Evolutionary conservation across 64 coral and sea anemone species (phyloP), one percentile per base, ranked within the genome.

Genomic region (Dendrophyllia cribrosa): DNA sequence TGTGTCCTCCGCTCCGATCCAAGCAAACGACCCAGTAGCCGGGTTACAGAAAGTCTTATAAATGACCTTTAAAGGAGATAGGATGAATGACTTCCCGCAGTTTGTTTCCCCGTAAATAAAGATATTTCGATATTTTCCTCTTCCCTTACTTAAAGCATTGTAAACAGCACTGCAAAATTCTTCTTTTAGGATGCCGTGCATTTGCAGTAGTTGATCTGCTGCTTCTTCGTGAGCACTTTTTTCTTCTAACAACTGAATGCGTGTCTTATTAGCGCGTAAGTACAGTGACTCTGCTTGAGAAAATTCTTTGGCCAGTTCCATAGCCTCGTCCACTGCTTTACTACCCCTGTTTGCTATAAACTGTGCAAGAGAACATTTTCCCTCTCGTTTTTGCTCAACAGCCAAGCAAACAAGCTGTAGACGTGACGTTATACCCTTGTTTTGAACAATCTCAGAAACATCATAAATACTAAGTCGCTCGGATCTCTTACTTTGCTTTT

Each of bases 1-100:
- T 0, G 93, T 86, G 5, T 89, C 81, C 15, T 82, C 77, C 15
- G 73, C 87, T 51, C 87, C 93, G 1, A 95, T 13, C 87, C 87
- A 89, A 12, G 87, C 93, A 64, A 90, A 95, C 20, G 93, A 76
- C 0, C 92, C 92, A 1, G 86, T 83, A 5, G 92, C n/a, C 92
- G 92, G 92, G 34, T 94, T 94, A 21, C 48, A 50, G 83, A 94
- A 94, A 44, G 85, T 25, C 17, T n/a, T 65, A 22, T 64, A 83
- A 20, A 93, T 67, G 16, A 21, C 8, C 21, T 93, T 93, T 46
- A 88, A 77, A 8, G 91, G 91, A 9, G 48, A 11, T 5, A 93
- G 13, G 6, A 93, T 93, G 6, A 93, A 88, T 3, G 85, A 88
- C 26, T 93, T 93, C 7, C 91, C 84, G 9, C 59, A 51, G 23